Base-by-base conservation (phyloP, 2,797 vertebrate species). In the Alauda arvensis region DNA sequence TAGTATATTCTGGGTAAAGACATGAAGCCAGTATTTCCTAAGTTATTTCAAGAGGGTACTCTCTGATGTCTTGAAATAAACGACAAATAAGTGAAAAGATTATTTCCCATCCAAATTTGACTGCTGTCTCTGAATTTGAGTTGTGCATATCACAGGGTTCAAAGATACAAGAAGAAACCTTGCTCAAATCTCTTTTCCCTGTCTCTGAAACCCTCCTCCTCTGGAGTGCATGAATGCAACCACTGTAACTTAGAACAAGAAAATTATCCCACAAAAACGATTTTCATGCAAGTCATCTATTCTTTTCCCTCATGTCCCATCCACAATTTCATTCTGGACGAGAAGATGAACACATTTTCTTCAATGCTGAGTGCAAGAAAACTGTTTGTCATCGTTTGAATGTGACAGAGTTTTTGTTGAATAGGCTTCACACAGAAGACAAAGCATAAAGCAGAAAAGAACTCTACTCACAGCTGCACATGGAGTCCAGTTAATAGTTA, bases 181-280 rank as follows among this genome's bases (percentile, higher is more conserved):
- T 60, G 17, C 17, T 69, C 7, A 59, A 42, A 62, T 39, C 10
- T 19, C 23, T 68, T 63, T 53, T 52, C 6, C 3, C 2, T 0
- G 17, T 57, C 24, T 39, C 59, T 77, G 51, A 88, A 76, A 33
- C 9, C 2, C 6, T 39, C 4, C 15, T 69, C 3, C 9, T n/a
- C 39, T 37, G 49, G 4, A 83, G 9, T 0, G 0, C 12, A 13
- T n/a, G 18, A 75, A 46, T 0, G 0, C 28, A 61, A 68, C 9
- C 29, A 18, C 16, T 45, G 26, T 45, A 45, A 57, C 18, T 48
- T 51, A 34, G 61, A 39, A 51, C n/a, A 62, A 51, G 31, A 55
- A 77, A 78, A 34, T 19, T 72, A 59, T 20, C 14, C 12, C 25
- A 55, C 28, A 59, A 34, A 53, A 76, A 55, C 11, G 1, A 31